Conservation (phyloP, 2,888 invertebrate species). For the Allacma fusca region DNA sequence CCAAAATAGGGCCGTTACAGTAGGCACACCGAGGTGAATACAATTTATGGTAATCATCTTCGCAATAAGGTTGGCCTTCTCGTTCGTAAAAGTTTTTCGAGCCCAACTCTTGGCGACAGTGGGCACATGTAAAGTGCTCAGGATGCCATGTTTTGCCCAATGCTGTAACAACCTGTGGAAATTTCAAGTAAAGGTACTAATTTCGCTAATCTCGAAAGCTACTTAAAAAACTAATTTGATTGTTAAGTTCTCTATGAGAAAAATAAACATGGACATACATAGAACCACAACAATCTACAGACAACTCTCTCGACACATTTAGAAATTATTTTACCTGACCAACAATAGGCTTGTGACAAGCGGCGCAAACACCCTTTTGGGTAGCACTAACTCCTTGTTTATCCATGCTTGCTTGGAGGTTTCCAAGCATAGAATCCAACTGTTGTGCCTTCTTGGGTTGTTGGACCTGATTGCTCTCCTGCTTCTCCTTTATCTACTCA, state of each 20-base stretch:
- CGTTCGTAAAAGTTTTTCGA: conserved; percentile 98
- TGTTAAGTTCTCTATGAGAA: background rate
- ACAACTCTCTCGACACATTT: background rate
- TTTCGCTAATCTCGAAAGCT: background rate
- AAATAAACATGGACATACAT: background rate
- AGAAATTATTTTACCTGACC: conserved; percentile 74
- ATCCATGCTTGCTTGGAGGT: conserved; percentile 95
- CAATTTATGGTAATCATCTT: conserved; percentile 96
- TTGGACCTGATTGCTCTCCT: conserved; percentile 59
- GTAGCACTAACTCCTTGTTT: conserved; percentile 98
- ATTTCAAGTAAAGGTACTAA: conserved; percentile 22
- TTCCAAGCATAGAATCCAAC: conserved; percentile 91
- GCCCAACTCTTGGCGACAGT: conserved; percentile 95
- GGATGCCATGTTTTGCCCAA: conserved; percentile 99
- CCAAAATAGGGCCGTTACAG: conserved; percentile 98
- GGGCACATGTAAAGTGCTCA: conserved; percentile 97
- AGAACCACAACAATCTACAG: background rate
- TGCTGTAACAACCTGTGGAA: conserved; percentile 84
- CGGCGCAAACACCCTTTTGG: conserved; percentile 98
- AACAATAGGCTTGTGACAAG: conserved; percentile 98
- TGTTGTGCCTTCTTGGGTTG: conserved; percentile 70
- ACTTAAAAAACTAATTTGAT: background rate
- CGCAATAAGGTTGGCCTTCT: conserved; percentile 81
- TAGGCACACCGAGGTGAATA: conserved; percentile 99
- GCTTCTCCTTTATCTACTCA: conserved; percentile 58